Evolutionary conservation across 2,797 vertebrate genomes (phyloP).

Genomic region (Agapornis canus): DNA sequence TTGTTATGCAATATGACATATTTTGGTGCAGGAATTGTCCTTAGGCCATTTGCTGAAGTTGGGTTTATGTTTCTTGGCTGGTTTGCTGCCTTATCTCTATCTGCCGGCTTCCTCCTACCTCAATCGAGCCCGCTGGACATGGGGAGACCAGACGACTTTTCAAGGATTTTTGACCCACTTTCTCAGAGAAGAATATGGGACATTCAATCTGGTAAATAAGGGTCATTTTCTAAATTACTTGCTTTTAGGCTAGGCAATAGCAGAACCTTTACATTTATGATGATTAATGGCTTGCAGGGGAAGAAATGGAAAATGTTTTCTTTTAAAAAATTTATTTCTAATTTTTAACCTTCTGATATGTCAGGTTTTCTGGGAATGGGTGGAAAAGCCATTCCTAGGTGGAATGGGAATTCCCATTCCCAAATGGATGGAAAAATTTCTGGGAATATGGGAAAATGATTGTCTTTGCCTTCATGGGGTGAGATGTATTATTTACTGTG

Average conservation of each 20-base stretch:
- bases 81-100: constrained; percentile 91
- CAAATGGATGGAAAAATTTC: not conserved
- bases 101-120: constrained; percentile 90
- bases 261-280: not conserved
- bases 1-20: constrained; percentile 33
- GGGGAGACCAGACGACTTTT: constrained; percentile 95
- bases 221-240: not conserved
- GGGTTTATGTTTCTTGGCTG: constrained; percentile 83
- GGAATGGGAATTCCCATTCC: not conserved
- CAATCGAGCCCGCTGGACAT: constrained; percentile 91
- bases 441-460: not conserved
- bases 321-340: not conserved
- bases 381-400: not conserved
- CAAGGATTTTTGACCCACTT: constrained; percentile 92
- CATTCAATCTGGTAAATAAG: constrained; percentile 87
- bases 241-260: not conserved
- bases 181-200: constrained; percentile 95
- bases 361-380: not conserved
- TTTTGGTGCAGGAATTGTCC: constrained; percentile 85
- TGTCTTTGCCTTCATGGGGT: not conserved
- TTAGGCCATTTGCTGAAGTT: constrained; percentile 75
- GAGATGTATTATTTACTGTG: not conserved
- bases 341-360: not conserved
- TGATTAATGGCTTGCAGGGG: not conserved
- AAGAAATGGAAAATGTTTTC: not conserved